Percentiles rank a stretch among this genome's conserved stretches.
Evolutionary conservation across 2,888 invertebrate species (phyloP).

Genomic region (Papilio elwesi): DNA sequence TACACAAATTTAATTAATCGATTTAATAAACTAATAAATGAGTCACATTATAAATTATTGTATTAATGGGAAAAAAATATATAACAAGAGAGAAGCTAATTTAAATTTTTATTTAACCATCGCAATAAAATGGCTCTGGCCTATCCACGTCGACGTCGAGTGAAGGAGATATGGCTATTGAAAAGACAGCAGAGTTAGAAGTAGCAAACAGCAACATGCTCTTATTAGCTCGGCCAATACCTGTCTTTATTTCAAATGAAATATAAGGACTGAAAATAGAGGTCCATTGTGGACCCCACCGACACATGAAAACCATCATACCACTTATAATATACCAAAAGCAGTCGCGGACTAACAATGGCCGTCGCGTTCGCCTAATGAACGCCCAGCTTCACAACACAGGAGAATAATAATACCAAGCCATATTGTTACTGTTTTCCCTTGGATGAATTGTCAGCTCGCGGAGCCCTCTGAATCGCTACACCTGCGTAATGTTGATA

Average conservation of each 20-base stretch:
- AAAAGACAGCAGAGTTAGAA: too few relatives aligned
- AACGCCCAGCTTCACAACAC: slow-evolving; percentile 16
- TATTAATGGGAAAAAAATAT: too few relatives aligned
- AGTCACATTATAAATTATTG: too few relatives aligned
- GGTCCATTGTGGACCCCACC: neutral
- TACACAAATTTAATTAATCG: too few relatives aligned
- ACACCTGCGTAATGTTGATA: neutral
- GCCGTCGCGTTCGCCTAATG: slow-evolving; percentile 21
- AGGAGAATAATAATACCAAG: slow-evolving; percentile 21
- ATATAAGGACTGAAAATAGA: neutral
- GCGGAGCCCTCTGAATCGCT: neutral
- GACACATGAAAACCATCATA: neutral
- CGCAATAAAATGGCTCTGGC: too few relatives aligned
- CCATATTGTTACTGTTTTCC: slow-evolving; percentile 17
- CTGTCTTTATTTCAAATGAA: too few relatives aligned
- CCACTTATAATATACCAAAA: slow-evolving; percentile 15
- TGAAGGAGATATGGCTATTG: too few relatives aligned
- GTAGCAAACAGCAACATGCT: too few relatives aligned
- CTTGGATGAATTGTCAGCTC: slow-evolving; percentile 16
- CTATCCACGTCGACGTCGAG: too few relatives aligned
- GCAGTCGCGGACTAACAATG: slow-evolving; percentile 12
- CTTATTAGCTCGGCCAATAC: neutral
- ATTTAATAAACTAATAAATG: too few relatives aligned
- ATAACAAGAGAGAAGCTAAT: too few relatives aligned
- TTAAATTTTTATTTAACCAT: too few relatives aligned